Percentiles rank a stretch among this genome's conserved stretches.
Conservation (phyloP, 2,113 vertebrate genomes). For the Anser brachyrhynchus region DNA sequence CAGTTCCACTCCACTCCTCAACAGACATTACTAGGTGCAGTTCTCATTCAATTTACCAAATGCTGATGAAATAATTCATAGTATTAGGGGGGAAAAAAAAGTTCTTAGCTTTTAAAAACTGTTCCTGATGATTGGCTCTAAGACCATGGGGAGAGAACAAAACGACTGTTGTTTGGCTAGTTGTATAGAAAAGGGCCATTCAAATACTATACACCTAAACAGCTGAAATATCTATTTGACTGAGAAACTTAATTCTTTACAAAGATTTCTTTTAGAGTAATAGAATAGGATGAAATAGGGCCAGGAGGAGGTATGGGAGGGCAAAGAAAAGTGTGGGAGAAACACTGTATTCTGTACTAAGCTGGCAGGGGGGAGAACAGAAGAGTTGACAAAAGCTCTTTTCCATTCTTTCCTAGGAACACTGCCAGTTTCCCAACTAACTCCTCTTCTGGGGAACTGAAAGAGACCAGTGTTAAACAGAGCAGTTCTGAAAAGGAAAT, state of each 20-base stretch:
- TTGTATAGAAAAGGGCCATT: not conserved
- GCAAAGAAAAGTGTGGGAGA: not conserved
- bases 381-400: slow-evolving; percentile 20
- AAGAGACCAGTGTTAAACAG: slow-evolving; percentile 20
- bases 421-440: slow-evolving; percentile 33
- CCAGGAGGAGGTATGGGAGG: not conserved
- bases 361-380: not conserved
- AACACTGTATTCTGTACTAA: not conserved
- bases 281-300: not conserved
- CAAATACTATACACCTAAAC: not conserved
- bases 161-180: not conserved
- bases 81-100: not conserved
- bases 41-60: not conserved
- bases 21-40: not conserved
- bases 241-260: not conserved
- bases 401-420: slow-evolving; percentile 18
- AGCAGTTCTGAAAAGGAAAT: slow-evolving; percentile 6
- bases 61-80: not conserved
- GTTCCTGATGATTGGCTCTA: not conserved
- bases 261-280: slow-evolving; percentile 5
- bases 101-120: not conserved
- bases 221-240: not conserved
- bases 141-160: not conserved
- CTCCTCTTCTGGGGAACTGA: slow-evolving; percentile 1
- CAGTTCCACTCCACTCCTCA: not conserved